phyloP scores from a whole-genome alignment of 1,140 invertebrate genomes.

The Zaprionus davidi region DNA sequence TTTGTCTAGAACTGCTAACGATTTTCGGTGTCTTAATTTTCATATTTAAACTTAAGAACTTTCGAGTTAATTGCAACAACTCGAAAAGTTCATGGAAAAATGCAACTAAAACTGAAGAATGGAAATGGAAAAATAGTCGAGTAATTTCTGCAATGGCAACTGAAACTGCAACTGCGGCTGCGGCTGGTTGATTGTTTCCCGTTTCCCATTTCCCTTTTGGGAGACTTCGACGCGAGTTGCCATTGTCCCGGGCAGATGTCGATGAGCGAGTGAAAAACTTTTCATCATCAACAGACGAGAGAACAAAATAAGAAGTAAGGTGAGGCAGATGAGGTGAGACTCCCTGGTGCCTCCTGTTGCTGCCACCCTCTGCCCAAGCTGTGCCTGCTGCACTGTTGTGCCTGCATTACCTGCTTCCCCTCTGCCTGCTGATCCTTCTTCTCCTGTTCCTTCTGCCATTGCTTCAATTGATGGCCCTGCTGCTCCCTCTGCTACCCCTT shows the following conservation, averaged over 20 bases:
- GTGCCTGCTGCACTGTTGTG: no score
- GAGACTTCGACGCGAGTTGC: conserved; percentile 1
- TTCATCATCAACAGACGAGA: conserved; percentile 37
- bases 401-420: no score
- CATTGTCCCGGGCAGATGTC: conserved; percentile 38
- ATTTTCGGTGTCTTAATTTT: conserved; percentile 41
- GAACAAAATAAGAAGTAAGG: not conserved
- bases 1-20: not conserved
- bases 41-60: conserved; percentile 52
- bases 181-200: conserved; percentile 69
- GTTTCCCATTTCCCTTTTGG: conserved; percentile 11
- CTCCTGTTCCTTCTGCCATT: not conserved
- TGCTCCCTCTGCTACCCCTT: no score
- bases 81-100: conserved; percentile 55
- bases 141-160: conserved; percentile 60
- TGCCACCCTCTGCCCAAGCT: no score
- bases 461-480: no score
- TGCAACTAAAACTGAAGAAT: conserved; percentile 44
- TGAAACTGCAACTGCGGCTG: conserved; percentile 17
- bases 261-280: conserved; percentile 63
- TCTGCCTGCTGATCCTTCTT: no score
- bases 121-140: conserved; percentile 17
- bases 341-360: no score
- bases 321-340: not conserved
- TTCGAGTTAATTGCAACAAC: conserved; percentile 67